Evolutionary conservation across 2,113 vertebrate species (phyloP), one percentile per base, ranked within the genome.

Genomic region (Turdus rufiventris): DNA sequence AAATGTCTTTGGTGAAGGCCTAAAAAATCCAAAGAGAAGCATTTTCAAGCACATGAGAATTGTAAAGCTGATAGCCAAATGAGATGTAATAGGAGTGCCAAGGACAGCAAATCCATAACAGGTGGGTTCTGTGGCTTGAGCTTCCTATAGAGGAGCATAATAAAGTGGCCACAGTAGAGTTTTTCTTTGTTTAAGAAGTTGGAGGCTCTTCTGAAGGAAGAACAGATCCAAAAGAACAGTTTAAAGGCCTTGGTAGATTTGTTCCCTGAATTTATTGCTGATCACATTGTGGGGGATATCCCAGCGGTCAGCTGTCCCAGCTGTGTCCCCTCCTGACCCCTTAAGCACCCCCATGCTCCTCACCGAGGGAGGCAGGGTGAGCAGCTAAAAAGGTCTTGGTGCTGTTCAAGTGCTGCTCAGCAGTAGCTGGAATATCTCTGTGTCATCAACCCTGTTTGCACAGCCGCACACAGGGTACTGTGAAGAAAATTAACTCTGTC

Each of bases 201-300:
- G 79, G 62, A 72, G 29, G 6, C 43, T 72, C 54, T 87, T 83
- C 42, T 70, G 36, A 90, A 65, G 36, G 24, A 84, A 71, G 29
- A 62, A 50, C 10, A 50, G 10, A 40, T 79, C 72, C 68, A 23
- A 92, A 85, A 83, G 16, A 79, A 54, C 28, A 36, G 10, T 75
- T 94, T 42, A 31, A 89, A 58, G 57, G 20, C 58, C 10, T 20
- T 76, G 58, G 14, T 21, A 86, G 25, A 58, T 43, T 63, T 71
- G 20, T 20, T 91, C 3, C 25, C 2, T 7, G n/a, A 40, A 6
- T 89, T 79, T 72, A 63, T 42, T 58, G 43, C 58, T 63, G 28
- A 62, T 34, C 19, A n/a, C 0, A 0, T 29, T 45, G 34, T 79
- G 5, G 7, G 47, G 19, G 38, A 42, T 17, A 54, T 63, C 38